Conservation (phyloP, 2,888 invertebrate genomes). For the Thysanoteuthis rhombus region DNA sequence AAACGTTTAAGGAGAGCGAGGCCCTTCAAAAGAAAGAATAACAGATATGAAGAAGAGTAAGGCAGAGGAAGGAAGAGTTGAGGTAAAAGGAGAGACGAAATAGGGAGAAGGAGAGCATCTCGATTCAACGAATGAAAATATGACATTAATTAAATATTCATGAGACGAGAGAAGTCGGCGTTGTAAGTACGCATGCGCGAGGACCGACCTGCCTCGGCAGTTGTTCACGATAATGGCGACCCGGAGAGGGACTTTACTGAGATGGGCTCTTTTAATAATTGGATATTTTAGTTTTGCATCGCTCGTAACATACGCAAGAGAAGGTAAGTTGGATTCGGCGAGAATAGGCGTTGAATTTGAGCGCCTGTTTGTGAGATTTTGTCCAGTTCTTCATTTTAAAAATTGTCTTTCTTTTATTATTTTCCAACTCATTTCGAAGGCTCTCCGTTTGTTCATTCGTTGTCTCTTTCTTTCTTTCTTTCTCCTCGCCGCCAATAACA, state of each 20-base stretch:
- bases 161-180: slow-evolving; percentile 12
- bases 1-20: not conserved
- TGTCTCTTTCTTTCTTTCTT: not conserved
- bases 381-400: not conserved
- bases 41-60: not conserved
- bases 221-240: slow-evolving; percentile 12
- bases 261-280: not conserved
- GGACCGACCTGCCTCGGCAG: not conserved
- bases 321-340: not conserved
- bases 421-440: not conserved
- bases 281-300: not conserved
- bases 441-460: not conserved
- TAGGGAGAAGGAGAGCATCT: not conserved
- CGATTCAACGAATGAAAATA: slow-evolving; percentile 12
- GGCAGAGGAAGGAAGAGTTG: not conserved
- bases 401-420: not conserved
- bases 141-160: slow-evolving; percentile 12
- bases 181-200: not conserved
- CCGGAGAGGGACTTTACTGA: not conserved
- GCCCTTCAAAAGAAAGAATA: too few species aligned
- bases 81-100: not conserved
- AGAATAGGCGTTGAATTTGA: not conserved
- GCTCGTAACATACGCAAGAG: not conserved
- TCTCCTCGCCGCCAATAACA: not conserved
- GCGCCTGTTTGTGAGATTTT: not conserved